phyloP scores from a whole-genome alignment of 2,797 vertebrate genomes.

The Hipposideros larvatus region DNA sequence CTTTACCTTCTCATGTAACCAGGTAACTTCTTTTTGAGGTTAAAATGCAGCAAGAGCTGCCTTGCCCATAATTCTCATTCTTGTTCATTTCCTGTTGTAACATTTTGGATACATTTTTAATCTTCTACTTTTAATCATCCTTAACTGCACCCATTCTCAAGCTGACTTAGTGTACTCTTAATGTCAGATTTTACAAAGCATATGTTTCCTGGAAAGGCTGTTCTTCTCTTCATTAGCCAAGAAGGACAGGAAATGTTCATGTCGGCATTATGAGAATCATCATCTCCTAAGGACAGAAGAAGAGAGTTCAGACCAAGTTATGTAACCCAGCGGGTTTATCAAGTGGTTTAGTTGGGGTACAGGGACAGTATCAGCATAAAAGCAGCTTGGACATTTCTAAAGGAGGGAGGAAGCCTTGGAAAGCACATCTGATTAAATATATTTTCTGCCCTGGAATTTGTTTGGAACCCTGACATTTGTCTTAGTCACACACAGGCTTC shows the following conservation, averaged over 20 bases:
- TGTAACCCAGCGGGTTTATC: slow-evolving; percentile 58
- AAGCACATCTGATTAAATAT: slow-evolving; percentile 66
- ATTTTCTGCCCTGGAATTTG: slow-evolving; percentile 73
- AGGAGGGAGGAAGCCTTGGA: slow-evolving; percentile 54
- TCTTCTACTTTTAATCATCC: slow-evolving; percentile 67
- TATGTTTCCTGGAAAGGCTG: slow-evolving; percentile 73
- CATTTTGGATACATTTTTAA: slow-evolving; percentile 53
- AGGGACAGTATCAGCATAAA: slow-evolving; percentile 38
- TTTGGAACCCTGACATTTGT: slow-evolving; percentile 67
- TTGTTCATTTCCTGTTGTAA: slow-evolving; percentile 71
- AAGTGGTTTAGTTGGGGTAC: not conserved
- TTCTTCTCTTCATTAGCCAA: slow-evolving; percentile 55
- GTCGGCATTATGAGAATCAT: slow-evolving; percentile 38
- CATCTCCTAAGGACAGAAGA: not conserved
- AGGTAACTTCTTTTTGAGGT: slow-evolving; percentile 58
- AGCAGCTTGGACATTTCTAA: slow-evolving; percentile 67
- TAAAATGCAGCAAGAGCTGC: slow-evolving; percentile 38
- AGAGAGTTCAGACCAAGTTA: slow-evolving; percentile 33
- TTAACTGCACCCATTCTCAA: slow-evolving; percentile 35
- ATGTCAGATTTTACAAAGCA: slow-evolving; percentile 53
- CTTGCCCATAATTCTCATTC: slow-evolving; percentile 67
- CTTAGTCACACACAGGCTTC: slow-evolving; percentile 47
- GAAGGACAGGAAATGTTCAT: slow-evolving; percentile 68
- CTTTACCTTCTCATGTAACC: slow-evolving; percentile 36
- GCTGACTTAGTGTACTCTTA: slow-evolving; percentile 56